Evolutionary conservation across 2,888 invertebrate species (phyloP).

Genomic region (Brenthis hecate): DNA sequence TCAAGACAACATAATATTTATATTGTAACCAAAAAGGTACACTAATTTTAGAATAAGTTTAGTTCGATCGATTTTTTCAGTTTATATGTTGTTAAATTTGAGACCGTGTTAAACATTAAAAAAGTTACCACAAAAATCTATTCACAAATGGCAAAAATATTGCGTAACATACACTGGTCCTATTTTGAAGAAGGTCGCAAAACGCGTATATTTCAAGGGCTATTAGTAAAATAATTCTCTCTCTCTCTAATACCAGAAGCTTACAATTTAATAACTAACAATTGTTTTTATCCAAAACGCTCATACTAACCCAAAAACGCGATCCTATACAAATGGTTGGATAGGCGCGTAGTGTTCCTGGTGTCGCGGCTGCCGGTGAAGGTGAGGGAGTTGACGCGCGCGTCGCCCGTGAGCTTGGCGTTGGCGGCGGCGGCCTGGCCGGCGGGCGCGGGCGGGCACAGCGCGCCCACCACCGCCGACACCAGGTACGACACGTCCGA

Average conservation of each 20-base stretch:
- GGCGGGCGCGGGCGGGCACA: conserved; percentile 85
- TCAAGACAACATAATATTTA: too few relatives aligned
- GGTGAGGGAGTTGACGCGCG: conserved; percentile 90
- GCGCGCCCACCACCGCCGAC: conserved; percentile 93
- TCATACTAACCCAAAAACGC: conserved; percentile 85
- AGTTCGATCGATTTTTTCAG: too few relatives aligned
- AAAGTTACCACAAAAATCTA: too few relatives aligned
- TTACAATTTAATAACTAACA: neutral
- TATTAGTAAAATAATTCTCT: too few relatives aligned
- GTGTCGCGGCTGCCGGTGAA: conserved; percentile 91
- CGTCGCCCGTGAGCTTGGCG: conserved; percentile 87
- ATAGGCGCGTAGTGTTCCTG: conserved; percentile 89
- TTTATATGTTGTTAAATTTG: too few relatives aligned
- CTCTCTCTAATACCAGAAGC: neutral
- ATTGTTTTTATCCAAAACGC: neutral
- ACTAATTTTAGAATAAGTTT: too few relatives aligned
- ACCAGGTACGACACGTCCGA: conserved; percentile 95
- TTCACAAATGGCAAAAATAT: too few relatives aligned
- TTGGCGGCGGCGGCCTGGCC: conserved; percentile 88
- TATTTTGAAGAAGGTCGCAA: too few relatives aligned
- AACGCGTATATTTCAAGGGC: too few relatives aligned
- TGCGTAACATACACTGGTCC: too few relatives aligned
- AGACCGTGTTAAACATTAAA: too few relatives aligned
- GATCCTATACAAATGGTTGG: conserved; percentile 90
- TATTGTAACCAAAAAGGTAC: too few relatives aligned